These are phyloP conservation scores for Sorex araneus DNA, from an alignment of 2,113 vertebrate species.

Conservation along the genomic window DNA sequence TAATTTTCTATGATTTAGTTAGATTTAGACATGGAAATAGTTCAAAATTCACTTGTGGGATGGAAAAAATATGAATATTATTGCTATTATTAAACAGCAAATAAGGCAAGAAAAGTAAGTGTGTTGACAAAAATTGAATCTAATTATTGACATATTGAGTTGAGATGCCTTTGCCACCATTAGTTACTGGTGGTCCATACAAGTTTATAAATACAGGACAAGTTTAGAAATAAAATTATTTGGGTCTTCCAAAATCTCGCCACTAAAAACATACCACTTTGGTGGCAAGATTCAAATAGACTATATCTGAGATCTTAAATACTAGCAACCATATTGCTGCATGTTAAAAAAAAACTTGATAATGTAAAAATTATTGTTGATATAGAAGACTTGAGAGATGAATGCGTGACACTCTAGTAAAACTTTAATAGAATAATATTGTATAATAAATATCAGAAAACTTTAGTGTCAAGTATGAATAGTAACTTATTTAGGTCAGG, in stretches of 20 bases:
- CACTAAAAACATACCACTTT: not conserved
- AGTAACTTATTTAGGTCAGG: not conserved
- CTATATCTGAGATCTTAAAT: not conserved
- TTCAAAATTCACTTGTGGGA: not conserved
- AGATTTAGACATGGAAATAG: not conserved
- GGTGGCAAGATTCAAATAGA: not conserved
- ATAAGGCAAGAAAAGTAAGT: not conserved
- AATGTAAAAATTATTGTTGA: not conserved
- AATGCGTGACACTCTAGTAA: not conserved
- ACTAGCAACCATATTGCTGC: not conserved
- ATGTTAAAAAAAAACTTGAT: not conserved
- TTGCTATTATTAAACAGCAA: not conserved
- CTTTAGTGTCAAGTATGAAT: not conserved
- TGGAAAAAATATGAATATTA: not conserved
- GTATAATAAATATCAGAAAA: constrained; percentile 22
- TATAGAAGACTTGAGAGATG: not conserved
- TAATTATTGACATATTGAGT: not conserved
- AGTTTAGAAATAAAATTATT: constrained; percentile 7
- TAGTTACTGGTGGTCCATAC: not conserved
- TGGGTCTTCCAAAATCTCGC: not conserved
- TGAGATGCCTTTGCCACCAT: not conserved
- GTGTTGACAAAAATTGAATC: not conserved
- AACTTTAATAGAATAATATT: not conserved
- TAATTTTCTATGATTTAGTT: too few species aligned
- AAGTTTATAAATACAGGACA: not conserved